A percentile compares a stretch with the other conserved stretches of the same genome.
phyloP scores from a whole-genome alignment of 2,113 vertebrate genomes.

The Tupaia tana region DNA sequence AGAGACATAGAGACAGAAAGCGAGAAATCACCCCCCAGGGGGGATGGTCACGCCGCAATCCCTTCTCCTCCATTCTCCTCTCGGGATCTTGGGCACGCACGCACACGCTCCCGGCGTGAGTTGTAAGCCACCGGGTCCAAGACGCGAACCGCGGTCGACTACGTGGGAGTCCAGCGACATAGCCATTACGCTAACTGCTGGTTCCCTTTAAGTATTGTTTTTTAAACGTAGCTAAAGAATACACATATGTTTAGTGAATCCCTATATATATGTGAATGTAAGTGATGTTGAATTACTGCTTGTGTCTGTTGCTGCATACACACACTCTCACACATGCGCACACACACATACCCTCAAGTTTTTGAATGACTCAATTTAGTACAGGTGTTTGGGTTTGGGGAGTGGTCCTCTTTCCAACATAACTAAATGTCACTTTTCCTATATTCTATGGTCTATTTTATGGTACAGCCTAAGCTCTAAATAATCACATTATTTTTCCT shows the following conservation, averaged over 20 bases:
- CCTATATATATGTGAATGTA: background rate
- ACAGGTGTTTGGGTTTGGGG: background rate
- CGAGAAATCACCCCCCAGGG: too few relatives aligned
- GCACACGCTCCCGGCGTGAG: too few relatives aligned
- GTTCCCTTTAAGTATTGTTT: background rate
- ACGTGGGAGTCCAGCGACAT: too few relatives aligned
- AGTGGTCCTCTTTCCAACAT: background rate
- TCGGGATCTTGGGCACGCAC: too few relatives aligned
- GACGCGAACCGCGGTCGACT: too few relatives aligned
- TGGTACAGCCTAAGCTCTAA: background rate
- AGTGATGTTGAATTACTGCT: background rate
- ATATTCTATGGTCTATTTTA: conserved; percentile 23
- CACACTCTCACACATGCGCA: background rate
- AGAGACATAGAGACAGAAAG: too few relatives aligned
- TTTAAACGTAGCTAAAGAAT: background rate
- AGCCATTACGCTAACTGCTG: too few relatives aligned
- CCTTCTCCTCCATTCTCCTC: too few relatives aligned
- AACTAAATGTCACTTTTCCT: background rate
- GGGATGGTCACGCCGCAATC: too few relatives aligned
- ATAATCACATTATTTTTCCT: conserved; percentile 8
- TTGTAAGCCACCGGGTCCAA: too few relatives aligned
- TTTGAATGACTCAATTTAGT: background rate
- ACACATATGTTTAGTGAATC: background rate
- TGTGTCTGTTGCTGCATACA: background rate
- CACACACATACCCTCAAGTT: background rate